Conservation (phyloP, 2,888 invertebrate genomes). For the Dryomyza anilis region DNA sequence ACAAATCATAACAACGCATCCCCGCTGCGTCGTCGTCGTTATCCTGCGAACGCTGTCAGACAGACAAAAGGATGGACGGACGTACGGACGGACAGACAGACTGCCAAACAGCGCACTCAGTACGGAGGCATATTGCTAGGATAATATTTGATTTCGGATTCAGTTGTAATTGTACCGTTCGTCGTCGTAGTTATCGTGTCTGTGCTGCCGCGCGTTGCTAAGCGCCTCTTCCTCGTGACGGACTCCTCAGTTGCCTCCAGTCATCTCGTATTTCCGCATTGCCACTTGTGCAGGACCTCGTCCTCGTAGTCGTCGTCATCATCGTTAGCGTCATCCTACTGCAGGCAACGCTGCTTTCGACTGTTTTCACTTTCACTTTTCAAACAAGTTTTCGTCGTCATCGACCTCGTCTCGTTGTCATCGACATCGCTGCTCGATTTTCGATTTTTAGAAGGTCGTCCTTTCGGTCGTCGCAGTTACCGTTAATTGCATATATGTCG, state of each 20-base stretch:
- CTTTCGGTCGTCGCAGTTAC: slow-evolving; percentile 12
- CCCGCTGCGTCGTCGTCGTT: slow-evolving; percentile 29
- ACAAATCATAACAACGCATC: slow-evolving; percentile 47
- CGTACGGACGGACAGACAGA: too few species aligned
- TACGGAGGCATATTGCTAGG: slow-evolving; percentile 61
- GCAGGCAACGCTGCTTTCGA: slow-evolving; percentile 28
- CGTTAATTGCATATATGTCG: neutral
- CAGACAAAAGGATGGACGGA: too few species aligned
- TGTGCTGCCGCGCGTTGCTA: slow-evolving; percentile 57
- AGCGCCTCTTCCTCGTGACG: slow-evolving; percentile 35
- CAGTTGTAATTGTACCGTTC: slow-evolving; percentile 63
- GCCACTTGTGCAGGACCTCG: neutral
- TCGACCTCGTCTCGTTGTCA: slow-evolving; percentile 18
- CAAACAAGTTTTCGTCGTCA: slow-evolving; percentile 31
- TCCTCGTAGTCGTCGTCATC: neutral
- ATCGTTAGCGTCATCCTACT: slow-evolving; percentile 3
- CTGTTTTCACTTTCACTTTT: slow-evolving; percentile 53
- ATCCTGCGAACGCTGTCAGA: neutral
- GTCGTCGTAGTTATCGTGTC: slow-evolving; percentile 51
- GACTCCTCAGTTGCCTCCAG: neutral
- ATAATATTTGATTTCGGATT: slow-evolving; percentile 62
- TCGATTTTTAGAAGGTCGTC: slow-evolving; percentile 34
- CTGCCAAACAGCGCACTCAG: slow-evolving; percentile 14
- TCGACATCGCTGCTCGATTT: slow-evolving; percentile 38
- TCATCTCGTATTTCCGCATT: neutral